Conservation (phyloP, 2,113 vertebrate species). For the Cinclus mexicanus region DNA sequence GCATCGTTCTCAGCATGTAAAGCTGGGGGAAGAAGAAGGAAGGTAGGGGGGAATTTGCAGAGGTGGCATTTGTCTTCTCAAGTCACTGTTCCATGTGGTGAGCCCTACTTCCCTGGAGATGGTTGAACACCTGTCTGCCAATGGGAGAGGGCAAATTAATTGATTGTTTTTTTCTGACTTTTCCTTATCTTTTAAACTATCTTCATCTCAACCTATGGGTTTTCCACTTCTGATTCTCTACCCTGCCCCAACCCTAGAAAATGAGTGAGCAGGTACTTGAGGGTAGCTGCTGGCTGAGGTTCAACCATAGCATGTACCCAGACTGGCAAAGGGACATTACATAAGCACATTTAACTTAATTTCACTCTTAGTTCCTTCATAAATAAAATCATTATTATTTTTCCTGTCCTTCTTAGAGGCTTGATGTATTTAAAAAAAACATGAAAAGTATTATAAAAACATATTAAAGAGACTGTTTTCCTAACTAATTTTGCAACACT, state of each 20-base stretch:
- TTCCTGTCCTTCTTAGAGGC: neutral
- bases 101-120: neutral
- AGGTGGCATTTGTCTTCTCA: neutral
- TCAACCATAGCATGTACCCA: neutral
- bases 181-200: neutral
- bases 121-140: neutral
- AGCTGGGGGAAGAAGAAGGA: neutral
- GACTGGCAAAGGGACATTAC: neutral
- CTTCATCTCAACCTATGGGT: neutral
- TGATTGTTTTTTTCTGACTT: neutral
- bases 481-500: neutral
- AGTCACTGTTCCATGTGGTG: neutral
- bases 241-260: neutral
- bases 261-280: neutral
- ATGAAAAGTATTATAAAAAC: neutral
- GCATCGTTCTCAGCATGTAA: neutral
- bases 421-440: neutral
- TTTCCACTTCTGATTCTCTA: neutral
- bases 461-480: neutral
- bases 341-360: neutral
- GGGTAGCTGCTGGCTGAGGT: neutral
- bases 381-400: neutral
- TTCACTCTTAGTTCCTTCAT: neutral
- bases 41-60: too few relatives aligned
- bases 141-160: neutral